phyloP scores from a whole-genome alignment of 2,113 vertebrate species.

The Sinocyclocheilus anophthalmus region DNA sequence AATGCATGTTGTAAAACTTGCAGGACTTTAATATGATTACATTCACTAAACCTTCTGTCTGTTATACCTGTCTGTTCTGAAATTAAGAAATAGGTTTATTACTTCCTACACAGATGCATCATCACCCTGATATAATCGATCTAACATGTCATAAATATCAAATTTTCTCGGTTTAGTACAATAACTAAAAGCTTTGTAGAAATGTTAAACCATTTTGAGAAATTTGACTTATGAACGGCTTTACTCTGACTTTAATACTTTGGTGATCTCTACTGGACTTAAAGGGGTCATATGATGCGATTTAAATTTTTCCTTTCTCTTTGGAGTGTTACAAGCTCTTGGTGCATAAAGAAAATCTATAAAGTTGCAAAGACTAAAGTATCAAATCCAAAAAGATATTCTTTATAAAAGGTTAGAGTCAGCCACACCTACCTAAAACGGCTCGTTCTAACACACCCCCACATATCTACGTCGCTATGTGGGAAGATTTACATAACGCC shows the following conservation, averaged over 20 bases:
- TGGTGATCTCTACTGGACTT: neutral
- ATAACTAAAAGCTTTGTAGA: neutral
- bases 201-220: neutral
- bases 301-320: too few relatives aligned
- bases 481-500: too few relatives aligned
- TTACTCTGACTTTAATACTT: neutral
- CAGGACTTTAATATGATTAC: slow-evolving; percentile 40
- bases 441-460: too few relatives aligned
- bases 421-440: too few relatives aligned
- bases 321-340: too few relatives aligned
- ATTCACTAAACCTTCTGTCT: neutral
- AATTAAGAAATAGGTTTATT: neutral
- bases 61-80: slow-evolving; percentile 29
- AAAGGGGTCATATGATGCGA: too few relatives aligned
- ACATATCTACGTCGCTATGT: too few relatives aligned
- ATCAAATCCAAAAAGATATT: too few relatives aligned
- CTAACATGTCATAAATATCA: neutral
- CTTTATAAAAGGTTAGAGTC: too few relatives aligned
- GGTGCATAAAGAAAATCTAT: too few relatives aligned
- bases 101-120: neutral
- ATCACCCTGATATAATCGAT: neutral
- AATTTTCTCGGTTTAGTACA: neutral
- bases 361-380: too few relatives aligned
- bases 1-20: slow-evolving; percentile 3
- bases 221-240: neutral